These are phyloP conservation scores for Helobdella robusta DNA, from an alignment of 2,888 invertebrate genomes.

Conservation along the genomic window DNA sequence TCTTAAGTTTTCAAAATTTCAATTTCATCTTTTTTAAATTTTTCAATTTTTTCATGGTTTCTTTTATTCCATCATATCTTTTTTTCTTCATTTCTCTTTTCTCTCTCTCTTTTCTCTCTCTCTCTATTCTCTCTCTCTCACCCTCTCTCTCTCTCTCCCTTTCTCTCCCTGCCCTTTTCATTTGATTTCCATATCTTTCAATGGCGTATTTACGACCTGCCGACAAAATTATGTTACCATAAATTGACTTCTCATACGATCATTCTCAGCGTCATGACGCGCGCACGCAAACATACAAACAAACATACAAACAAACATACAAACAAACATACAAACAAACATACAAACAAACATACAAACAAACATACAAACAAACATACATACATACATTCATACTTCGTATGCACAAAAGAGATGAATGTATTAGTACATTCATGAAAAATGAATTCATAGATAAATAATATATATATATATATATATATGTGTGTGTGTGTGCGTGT, in stretches of 20 bases:
- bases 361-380: constrained; percentile 5
- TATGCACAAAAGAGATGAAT: no score
- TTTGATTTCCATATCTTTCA: not conserved
- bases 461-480: no score
- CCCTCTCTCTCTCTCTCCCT: constrained; percentile 16
- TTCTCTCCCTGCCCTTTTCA: constrained; percentile 9
- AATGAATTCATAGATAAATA: no score
- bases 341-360: not conserved
- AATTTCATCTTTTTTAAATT: not conserved
- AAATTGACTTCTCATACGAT: no score
- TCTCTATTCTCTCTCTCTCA: constrained; percentile 9
- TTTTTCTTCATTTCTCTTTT: not conserved
- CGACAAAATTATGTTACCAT: no score
- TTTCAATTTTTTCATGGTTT: not conserved
- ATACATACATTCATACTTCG: constrained; percentile 6
- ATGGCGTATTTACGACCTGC: no score
- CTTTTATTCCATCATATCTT: not conserved
- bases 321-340: constrained; percentile 17
- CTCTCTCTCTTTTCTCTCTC: not conserved
- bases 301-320: constrained; percentile 21
- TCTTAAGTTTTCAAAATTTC: not conserved
- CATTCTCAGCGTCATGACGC: not conserved
- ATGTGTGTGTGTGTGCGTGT: no score
- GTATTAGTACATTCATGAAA: no score
- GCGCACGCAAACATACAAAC: not conserved